phyloP scores from a whole-genome alignment of 1,140 invertebrate genomes.

The Choristoneura fumiferana region DNA sequence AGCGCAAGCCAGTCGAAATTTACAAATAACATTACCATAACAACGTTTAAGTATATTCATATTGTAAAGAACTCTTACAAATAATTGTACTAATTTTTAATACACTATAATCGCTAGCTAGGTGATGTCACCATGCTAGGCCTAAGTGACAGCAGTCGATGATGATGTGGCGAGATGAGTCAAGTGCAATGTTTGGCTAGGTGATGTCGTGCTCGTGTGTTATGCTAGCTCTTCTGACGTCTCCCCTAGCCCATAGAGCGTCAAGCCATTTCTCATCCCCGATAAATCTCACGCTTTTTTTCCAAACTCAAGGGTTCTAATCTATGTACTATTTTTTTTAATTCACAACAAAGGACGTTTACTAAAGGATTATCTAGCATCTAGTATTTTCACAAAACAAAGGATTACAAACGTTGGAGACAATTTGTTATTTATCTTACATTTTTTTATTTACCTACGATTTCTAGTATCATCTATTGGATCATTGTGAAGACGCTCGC shows the following conservation, averaged over 20 bases:
- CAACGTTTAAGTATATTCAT: slow-evolving; percentile 24
- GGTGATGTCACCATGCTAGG: slow-evolving; percentile 69
- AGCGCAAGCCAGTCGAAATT: slow-evolving; percentile 42
- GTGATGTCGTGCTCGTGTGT: slow-evolving; percentile 62
- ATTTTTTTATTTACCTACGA: slow-evolving; percentile 3
- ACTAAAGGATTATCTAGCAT: slow-evolving; percentile 6
- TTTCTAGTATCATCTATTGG: slow-evolving; percentile 7
- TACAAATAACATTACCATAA: slow-evolving; percentile 28
- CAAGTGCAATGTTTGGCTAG: slow-evolving; percentile 68
- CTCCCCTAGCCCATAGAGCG: not conserved
- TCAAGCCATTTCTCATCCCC: not conserved
- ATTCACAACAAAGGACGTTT: slow-evolving; percentile 9
- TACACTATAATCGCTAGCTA: slow-evolving; percentile 68
- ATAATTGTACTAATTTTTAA: slow-evolving; percentile 31
- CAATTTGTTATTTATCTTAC: slow-evolving; percentile 5
- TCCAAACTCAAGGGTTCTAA: slow-evolving; percentile 4
- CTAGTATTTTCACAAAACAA: slow-evolving; percentile 1
- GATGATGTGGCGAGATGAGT: slow-evolving; percentile 63
- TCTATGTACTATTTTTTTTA: not conserved
- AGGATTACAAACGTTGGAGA: not conserved
- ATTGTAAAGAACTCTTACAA: slow-evolving; percentile 26
- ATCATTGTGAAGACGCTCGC: slow-evolving; percentile 7
- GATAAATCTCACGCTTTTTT: not conserved
- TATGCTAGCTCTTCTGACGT: slow-evolving; percentile 24
- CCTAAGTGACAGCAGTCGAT: slow-evolving; percentile 64